Percentiles rank a stretch among this genome's conserved stretches.
These are phyloP conservation scores for Sparus aurata DNA, from an alignment of 2,797 vertebrate genomes.

Conservation along the genomic window DNA sequence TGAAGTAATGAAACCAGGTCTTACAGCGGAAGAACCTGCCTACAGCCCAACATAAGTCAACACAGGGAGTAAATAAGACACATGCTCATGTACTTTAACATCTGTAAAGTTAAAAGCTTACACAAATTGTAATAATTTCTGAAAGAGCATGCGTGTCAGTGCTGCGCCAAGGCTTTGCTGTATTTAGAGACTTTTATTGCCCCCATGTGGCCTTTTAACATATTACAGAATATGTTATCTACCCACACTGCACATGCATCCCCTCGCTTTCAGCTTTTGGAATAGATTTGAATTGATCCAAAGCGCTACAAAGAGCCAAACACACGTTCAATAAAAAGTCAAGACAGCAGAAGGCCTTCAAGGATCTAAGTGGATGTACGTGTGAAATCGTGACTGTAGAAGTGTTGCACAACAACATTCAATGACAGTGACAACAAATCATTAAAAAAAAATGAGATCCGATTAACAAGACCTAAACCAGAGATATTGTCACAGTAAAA, in stretches of 20 bases:
- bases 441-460: background rate
- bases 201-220: slow-evolving; percentile 55
- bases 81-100: background rate
- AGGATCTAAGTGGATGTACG: background rate
- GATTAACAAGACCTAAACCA: background rate
- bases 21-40: background rate
- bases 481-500: background rate
- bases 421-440: background rate
- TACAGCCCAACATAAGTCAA: too few relatives aligned
- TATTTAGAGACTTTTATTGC: slow-evolving; percentile 43
- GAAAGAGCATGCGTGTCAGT: background rate
- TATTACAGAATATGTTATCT: background rate
- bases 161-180: background rate
- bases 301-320: background rate
- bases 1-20: background rate
- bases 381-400: background rate
- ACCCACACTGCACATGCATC: background rate
- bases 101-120: background rate
- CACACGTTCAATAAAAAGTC: background rate
- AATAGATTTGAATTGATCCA: background rate
- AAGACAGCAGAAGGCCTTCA: background rate
- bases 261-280: too few relatives aligned
- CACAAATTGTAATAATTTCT: background rate
- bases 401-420: background rate
- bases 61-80: background rate